These are phyloP conservation scores for Eublepharis macularius DNA, from an alignment of 2,113 vertebrate genomes.

Conservation along the genomic window DNA sequence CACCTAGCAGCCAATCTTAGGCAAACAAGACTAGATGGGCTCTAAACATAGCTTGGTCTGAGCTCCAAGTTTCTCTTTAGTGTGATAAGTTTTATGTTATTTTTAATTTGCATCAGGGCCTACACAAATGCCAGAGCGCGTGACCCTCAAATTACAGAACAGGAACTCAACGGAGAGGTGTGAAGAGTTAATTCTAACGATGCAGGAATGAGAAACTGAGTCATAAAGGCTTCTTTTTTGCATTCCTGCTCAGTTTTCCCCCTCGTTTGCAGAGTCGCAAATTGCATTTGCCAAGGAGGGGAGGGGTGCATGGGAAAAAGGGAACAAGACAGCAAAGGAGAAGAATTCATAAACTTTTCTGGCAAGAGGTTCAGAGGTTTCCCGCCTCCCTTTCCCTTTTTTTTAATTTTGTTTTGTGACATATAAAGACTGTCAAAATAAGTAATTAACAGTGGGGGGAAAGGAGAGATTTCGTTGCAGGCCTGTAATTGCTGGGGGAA, in stretches of 20 bases:
- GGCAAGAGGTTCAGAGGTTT: not conserved
- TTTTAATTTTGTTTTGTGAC: slow-evolving; percentile 9
- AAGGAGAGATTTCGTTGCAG: slow-evolving; percentile 7
- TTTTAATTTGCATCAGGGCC: slow-evolving; percentile 7
- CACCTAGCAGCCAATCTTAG: not conserved
- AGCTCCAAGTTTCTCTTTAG: not conserved
- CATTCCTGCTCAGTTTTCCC: not conserved
- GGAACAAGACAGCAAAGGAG: not conserved
- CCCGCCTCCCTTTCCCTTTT: not conserved
- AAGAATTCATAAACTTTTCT: slow-evolving; percentile 23
- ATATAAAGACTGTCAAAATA: slow-evolving; percentile 42
- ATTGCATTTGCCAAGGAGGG: not conserved
- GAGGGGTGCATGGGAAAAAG: not conserved
- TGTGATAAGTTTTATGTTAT: not conserved
- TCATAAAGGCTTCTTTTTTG: not conserved
- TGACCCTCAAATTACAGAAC: not conserved
- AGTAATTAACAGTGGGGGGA: slow-evolving; percentile 31
- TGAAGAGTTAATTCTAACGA: slow-evolving; percentile 19
- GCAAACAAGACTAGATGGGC: not conserved
- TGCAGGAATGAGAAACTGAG: not conserved
- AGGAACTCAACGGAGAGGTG: not conserved
- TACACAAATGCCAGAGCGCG: not conserved
- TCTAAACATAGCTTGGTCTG: not conserved
- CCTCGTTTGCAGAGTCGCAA: not conserved
- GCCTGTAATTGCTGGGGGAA: slow-evolving; percentile 14